Percentiles rank a stretch among this genome's conserved stretches.
phyloP scores from a whole-genome alignment of 2,113 vertebrate species.

The Copsychus sechellarum region DNA sequence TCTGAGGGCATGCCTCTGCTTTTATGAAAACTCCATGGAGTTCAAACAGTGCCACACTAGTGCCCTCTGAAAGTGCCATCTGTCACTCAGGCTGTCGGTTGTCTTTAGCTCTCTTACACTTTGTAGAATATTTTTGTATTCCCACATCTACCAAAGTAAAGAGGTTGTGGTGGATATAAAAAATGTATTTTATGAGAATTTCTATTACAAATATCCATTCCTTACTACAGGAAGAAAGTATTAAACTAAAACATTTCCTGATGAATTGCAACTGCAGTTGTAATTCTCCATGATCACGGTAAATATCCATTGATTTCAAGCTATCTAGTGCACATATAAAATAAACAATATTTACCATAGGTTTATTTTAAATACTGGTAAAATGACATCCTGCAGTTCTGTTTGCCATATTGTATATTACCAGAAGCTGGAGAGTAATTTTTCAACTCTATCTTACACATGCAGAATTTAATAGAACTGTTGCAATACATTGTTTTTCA shows the following conservation, averaged over 20 bases:
- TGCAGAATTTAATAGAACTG: not conserved
- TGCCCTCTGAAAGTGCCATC: slow-evolving; percentile 36
- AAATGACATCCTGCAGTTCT: not conserved
- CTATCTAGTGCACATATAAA: not conserved
- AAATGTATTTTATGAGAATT: not conserved
- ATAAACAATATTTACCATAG: not conserved
- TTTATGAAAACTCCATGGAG: not conserved
- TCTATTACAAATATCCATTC: not conserved
- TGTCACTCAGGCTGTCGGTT: slow-evolving; percentile 14
- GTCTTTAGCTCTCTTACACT: not conserved
- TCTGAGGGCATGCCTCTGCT: not conserved
- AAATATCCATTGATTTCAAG: not conserved
- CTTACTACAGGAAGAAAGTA: not conserved
- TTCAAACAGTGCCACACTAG: not conserved
- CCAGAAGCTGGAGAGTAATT: not conserved
- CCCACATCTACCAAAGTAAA: not conserved
- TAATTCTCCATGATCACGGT: not conserved
- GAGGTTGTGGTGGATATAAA: not conserved
- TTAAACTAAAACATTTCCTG: not conserved
- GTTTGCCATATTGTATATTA: not conserved
- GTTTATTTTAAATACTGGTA: not conserved
- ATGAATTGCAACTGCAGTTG: not conserved
- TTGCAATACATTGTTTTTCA: not conserved
- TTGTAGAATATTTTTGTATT: not conserved
- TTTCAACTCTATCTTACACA: not conserved